Evolutionary conservation across 1,140 invertebrate species (phyloP).

Genomic region (Tribolium madens): DNA sequence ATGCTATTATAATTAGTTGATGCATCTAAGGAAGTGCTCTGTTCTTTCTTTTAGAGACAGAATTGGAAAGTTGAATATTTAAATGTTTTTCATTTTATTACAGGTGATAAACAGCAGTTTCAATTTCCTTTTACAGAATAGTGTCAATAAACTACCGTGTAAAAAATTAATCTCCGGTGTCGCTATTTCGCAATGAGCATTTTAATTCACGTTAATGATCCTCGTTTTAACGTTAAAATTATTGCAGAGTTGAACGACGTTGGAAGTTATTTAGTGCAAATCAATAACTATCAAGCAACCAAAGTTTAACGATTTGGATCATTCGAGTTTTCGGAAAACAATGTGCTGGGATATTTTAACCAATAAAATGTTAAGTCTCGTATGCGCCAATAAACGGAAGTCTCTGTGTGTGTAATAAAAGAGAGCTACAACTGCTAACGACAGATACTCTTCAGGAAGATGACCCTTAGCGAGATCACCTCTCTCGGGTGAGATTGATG

Average conservation of each 20-base stretch:
- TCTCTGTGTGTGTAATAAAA: conserved; percentile 18
- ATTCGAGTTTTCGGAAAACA: conserved; percentile 10
- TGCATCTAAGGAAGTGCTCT: too few relatives aligned
- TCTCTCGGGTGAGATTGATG: conserved; percentile 24
- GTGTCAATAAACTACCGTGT: not conserved
- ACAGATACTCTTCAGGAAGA: conserved; percentile 26
- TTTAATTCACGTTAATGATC: conserved; percentile 16
- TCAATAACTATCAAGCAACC: conserved; percentile 14
- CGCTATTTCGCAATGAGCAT: not conserved
- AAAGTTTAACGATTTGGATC: conserved; percentile 17
- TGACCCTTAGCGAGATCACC: conserved; percentile 33
- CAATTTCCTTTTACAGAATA: not conserved
- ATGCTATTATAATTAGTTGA: too few relatives aligned
- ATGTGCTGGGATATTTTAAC: conserved; percentile 10
- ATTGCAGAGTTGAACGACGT: not conserved
- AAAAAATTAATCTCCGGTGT: not conserved
- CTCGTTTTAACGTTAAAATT: not conserved
- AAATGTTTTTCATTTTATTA: not conserved
- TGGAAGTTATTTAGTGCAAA: conserved; percentile 1
- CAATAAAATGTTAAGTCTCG: not conserved
- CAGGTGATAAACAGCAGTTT: not conserved
- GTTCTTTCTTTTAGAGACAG: too few relatives aligned
- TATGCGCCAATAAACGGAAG: conserved; percentile 15
- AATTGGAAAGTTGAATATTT: too few relatives aligned
- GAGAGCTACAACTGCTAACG: conserved; percentile 26